Evolutionary conservation across 2,797 vertebrate genomes (phyloP), one percentile per base, ranked within the genome.

Genomic region (Ambastaia sidthimunki): DNA sequence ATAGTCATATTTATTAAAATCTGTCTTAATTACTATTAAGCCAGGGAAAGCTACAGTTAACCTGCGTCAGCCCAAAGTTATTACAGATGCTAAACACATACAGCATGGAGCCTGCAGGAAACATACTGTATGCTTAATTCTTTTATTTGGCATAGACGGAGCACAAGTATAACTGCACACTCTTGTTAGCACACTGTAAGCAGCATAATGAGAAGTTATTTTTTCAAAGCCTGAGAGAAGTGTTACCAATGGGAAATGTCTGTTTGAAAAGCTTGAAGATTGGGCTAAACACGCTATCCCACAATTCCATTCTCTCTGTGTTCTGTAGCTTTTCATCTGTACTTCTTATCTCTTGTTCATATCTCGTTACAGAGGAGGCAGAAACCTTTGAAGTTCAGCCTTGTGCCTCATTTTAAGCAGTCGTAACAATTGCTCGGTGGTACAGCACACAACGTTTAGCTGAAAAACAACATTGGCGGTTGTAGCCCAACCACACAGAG

Each of bases 401-500:
- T 23, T 19, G 6, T n/a, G 19, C 44, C 2, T 0, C 57, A 52
- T 78, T 78, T 50, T 71, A 62, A 71, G 57, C 55, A 48, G 28
- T 50, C 67, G 21, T 52, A 57, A 60, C 55, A 48, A 37, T 80
- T 71, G 13, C 37, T 65, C 15, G 6, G 19, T 16, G 34, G 44
- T 15, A 13, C 1, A 21, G 37, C 54, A 9, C 21, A 31, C 11
- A 1, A 28, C 13, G 18, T 59, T 59, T 70, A 60, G 12, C 50
- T 5, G 28, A 68, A 59, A 59, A 60, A 25, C 28, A 65, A 71
- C 52, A 54, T 50, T 41, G 50, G 37, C 66, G 37, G 80, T 80
- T 82, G 57, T 82, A 78, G 48, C 66, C 23, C 62, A 78, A 71
- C 70, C 69, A 73, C 80, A 62, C 47, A 62, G 54, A 74, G 71